Evolutionary conservation across 30 jellyfish, hydroid and myxozoan species (phyloP).

Genomic region (Hydra vulgaris): DNA sequence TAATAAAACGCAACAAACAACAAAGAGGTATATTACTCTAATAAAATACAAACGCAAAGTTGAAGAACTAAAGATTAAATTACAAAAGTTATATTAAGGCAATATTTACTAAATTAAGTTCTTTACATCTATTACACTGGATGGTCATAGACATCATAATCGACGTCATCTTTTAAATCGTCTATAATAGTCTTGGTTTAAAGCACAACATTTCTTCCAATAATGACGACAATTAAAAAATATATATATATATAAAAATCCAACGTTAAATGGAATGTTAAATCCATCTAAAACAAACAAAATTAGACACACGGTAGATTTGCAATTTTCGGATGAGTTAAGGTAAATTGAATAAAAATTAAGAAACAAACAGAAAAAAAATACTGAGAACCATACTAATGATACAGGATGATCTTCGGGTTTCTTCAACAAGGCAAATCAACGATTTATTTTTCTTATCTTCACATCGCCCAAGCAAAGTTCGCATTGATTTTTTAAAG

Average conservation of each 20-base stretch:
- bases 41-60: too few relatives aligned
- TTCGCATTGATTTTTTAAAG: slow-evolving; percentile 86
- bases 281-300: slow-evolving; percentile 89
- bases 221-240: slow-evolving; percentile 60
- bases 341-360: slow-evolving; percentile 71
- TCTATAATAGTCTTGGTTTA: slow-evolving; percentile 80
- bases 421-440: slow-evolving; percentile 63
- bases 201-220: slow-evolving; percentile 92
- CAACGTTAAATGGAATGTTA: slow-evolving; percentile 80
- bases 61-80: too few relatives aligned
- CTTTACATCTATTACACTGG: too few relatives aligned
- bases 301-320: slow-evolving; percentile 90
- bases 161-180: slow-evolving; percentile 26
- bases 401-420: slow-evolving; percentile 93
- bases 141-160: slow-evolving; percentile 8
- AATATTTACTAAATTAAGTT: too few relatives aligned
- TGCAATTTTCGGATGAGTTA: slow-evolving; percentile 82
- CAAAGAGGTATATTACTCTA: too few relatives aligned
- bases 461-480: slow-evolving; percentile 78
- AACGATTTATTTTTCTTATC: slow-evolving; percentile 48
- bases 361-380: slow-evolving; percentile 71
- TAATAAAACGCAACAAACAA: too few relatives aligned
- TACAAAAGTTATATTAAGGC: too few relatives aligned
- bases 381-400: slow-evolving; percentile 77
- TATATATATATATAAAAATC: slow-evolving; percentile 81